Evolutionary conservation across 2,888 invertebrate genomes (phyloP), one percentile per base, ranked within the genome.

Genomic region (Xylota sylvarum): DNA sequence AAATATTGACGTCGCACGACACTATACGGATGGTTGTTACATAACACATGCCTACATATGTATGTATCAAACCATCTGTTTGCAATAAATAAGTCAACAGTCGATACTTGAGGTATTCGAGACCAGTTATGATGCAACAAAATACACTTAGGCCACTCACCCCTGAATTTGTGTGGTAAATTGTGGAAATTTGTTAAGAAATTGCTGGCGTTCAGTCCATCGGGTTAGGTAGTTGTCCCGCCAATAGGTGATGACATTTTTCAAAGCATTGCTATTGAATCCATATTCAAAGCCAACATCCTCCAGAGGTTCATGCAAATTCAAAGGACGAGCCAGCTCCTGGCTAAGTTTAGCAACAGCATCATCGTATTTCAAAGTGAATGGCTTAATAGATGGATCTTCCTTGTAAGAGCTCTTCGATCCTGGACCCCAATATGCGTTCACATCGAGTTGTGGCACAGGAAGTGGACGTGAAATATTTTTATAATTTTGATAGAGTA

Each of bases 231-330:
- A 98, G 37, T 94, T 94, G 43, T 95, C 94, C 10, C 94, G 94
- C 98, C 98, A 98, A 91, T 96, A 96, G 55, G 96, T 94, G 0
- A 96, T 91, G 6, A 98, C 93, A 88, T 94, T 94, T 10, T 94
- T 93, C 4, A 97, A 91, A 85, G 95, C 95, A 46, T 95, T 93
- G 0, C 95, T 93, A 90, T 97, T 96, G 90, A 98, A 95, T 2
- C 98, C 98, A 90, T 97, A 97, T 79, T 95, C 94, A 92, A 97
- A 98, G 5, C 94, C 94, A 0, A 93, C 92, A 60, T 94, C 94
- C 91, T 96, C 95, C 58, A 96, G 90, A 0, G 97, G 95, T 10
- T 93, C 93, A 0, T 93, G 91, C 4, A 94, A 93, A 2, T 93
- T 91, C 7, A 93, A 92, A 17, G 94, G 93, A 62, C 93, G 93